Conservation (phyloP, 2,113 vertebrate genomes). For the Lasiurus borealis region DNA sequence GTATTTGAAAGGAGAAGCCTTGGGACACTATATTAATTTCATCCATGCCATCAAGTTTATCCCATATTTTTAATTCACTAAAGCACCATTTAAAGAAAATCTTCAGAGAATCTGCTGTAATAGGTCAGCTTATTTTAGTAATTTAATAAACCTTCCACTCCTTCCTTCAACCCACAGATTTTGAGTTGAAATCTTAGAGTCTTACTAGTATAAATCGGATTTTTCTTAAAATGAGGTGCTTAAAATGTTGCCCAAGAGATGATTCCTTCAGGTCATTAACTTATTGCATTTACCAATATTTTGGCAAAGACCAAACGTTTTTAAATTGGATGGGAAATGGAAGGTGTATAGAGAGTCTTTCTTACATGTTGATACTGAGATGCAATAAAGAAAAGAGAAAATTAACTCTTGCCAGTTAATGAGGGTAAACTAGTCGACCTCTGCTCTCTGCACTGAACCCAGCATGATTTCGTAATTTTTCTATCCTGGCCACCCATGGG, state of each 20-base stretch:
- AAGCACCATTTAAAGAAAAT: background rate
- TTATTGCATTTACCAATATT: constrained; percentile 38
- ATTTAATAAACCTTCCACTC: constrained; percentile 41
- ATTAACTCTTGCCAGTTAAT: background rate
- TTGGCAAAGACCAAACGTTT: constrained; percentile 22
- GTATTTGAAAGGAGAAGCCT: background rate
- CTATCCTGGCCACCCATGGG: background rate
- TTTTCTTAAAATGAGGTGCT: constrained; percentile 35
- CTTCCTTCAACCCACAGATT: background rate
- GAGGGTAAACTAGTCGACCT: background rate
- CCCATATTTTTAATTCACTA: constrained; percentile 37
- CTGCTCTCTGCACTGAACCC: background rate
- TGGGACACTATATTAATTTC: constrained; percentile 10
- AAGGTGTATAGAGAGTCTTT: background rate
- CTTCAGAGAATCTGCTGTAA: constrained; percentile 39
- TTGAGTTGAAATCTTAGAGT: constrained; percentile 34
- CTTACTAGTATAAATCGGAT: background rate
- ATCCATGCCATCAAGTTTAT: constrained; percentile 34
- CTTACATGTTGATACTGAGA: background rate
- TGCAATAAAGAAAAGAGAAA: background rate
- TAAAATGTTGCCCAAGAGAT: constrained; percentile 25
- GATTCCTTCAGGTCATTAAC: background rate
- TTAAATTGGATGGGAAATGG: constrained; percentile 20
- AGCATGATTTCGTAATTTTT: background rate
- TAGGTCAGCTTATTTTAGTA: background rate